phyloP scores from a whole-genome alignment of 2,888 invertebrate genomes.

The Cryptocephalus moraei region DNA sequence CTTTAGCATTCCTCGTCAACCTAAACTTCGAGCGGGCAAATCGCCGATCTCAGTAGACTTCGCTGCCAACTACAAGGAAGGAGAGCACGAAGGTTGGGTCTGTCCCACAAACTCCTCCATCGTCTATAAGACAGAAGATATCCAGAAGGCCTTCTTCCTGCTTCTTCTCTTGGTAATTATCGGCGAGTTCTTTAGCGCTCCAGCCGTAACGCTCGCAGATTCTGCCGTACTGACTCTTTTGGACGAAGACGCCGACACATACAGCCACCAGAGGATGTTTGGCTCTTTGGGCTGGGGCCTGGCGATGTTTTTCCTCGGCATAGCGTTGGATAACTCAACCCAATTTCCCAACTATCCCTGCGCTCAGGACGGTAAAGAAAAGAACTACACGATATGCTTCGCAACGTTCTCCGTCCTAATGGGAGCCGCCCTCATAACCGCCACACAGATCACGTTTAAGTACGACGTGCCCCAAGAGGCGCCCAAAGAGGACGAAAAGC shows the following conservation, averaged over 20 bases:
- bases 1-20: slow-evolving; percentile 29
- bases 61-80: slow-evolving; percentile 64
- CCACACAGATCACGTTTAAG: slow-evolving; percentile 74
- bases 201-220: slow-evolving; percentile 90
- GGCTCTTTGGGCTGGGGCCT: slow-evolving; percentile 91
- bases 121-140: slow-evolving; percentile 81
- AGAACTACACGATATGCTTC: slow-evolving; percentile 98
- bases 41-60: slow-evolving; percentile 69
- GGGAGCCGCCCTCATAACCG: slow-evolving; percentile 87
- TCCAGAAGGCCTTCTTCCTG: slow-evolving; percentile 92
- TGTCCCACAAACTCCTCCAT: slow-evolving; percentile 88
- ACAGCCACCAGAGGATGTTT: slow-evolving; percentile 55
- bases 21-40: slow-evolving; percentile 44
- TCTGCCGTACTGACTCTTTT: slow-evolving; percentile 82
- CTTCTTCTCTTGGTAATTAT: slow-evolving; percentile 85
- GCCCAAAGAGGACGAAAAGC: slow-evolving; percentile 23
- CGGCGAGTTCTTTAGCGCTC: slow-evolving; percentile 96
- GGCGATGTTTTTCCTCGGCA: slow-evolving; percentile 97
- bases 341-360: slow-evolving; percentile 92
- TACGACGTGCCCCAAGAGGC: slow-evolving; percentile 40
- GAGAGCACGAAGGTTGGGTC: slow-evolving; percentile 64
- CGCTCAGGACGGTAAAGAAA: slow-evolving; percentile 79
- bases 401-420: slow-evolving; percentile 95
- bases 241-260: slow-evolving; percentile 79
- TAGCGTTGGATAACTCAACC: slow-evolving; percentile 92